phyloP scores from a whole-genome alignment of 2,113 vertebrate species.

The Naja naja region DNA sequence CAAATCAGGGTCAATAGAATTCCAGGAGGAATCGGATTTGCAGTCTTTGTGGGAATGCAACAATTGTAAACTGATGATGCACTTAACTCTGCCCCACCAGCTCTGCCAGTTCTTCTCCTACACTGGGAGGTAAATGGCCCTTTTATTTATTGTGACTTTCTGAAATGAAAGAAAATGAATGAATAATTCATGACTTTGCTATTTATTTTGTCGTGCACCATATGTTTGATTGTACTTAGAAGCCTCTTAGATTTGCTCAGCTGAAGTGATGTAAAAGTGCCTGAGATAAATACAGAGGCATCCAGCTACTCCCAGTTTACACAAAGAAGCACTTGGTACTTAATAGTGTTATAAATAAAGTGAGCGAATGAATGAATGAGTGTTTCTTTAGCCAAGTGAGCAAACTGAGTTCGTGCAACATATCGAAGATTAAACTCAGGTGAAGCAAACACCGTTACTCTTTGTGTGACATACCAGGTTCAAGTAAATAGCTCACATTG shows the following conservation, averaged over 20 bases:
- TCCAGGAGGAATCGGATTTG: background rate
- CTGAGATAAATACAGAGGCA: background rate
- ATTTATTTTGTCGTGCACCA: background rate
- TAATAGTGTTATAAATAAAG: background rate
- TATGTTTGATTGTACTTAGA: background rate
- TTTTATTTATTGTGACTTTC: background rate
- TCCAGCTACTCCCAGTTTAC: background rate
- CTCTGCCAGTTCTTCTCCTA: background rate
- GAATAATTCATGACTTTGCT: background rate
- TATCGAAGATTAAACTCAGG: background rate
- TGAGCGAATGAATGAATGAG: background rate
- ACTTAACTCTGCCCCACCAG: background rate
- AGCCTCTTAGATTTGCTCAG: background rate
- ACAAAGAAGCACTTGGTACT: background rate
- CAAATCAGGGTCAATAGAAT: background rate
- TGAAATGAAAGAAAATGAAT: background rate
- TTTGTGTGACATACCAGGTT: background rate
- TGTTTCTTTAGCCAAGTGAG: background rate
- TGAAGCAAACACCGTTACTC: background rate
- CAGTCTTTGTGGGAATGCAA: background rate
- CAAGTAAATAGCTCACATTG: background rate
- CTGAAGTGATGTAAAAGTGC: background rate
- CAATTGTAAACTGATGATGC: background rate
- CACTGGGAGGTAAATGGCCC: background rate
- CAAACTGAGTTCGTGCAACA: background rate